Evolutionary conservation across 2,797 vertebrate genomes (phyloP).

Genomic region (Eremophila alpestris): DNA sequence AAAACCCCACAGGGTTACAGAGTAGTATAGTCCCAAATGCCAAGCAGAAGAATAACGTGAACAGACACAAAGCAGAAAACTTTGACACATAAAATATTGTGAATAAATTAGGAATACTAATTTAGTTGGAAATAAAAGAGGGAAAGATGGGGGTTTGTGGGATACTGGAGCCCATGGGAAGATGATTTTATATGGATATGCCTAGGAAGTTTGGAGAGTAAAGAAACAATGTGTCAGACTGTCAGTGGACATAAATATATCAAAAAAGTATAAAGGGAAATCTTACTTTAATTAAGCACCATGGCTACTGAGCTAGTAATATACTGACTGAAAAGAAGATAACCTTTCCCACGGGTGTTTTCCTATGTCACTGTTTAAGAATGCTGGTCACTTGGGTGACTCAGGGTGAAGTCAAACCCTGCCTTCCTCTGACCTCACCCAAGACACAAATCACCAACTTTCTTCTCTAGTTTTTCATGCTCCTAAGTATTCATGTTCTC

Average conservation of each 20-base stretch:
- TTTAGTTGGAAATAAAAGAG: not conserved
- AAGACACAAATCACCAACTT: conserved; percentile 1
- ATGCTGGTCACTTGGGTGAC: not conserved
- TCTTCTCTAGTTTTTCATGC: not conserved
- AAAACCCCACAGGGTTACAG: not conserved
- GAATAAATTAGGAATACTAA: not conserved
- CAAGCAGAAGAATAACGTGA: not conserved
- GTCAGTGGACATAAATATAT: not conserved
- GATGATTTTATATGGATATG: not conserved
- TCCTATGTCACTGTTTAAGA: not conserved
- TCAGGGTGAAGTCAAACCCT: conserved; percentile 28
- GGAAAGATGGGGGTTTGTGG: not conserved
- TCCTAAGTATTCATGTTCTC: not conserved
- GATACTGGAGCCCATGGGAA: not conserved
- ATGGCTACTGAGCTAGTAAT: not conserved
- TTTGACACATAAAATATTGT: not conserved
- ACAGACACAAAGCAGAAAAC: not conserved
- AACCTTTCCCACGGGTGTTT: not conserved
- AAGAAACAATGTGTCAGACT: not conserved
- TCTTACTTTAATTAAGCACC: not conserved
- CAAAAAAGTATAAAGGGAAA: not conserved
- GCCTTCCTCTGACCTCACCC: not conserved
- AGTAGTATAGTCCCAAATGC: not conserved
- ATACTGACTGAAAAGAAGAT: not conserved
- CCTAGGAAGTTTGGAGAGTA: not conserved